Evolutionary conservation across 2,888 invertebrate species (phyloP).

Genomic region (Sesia bembeciformis): DNA sequence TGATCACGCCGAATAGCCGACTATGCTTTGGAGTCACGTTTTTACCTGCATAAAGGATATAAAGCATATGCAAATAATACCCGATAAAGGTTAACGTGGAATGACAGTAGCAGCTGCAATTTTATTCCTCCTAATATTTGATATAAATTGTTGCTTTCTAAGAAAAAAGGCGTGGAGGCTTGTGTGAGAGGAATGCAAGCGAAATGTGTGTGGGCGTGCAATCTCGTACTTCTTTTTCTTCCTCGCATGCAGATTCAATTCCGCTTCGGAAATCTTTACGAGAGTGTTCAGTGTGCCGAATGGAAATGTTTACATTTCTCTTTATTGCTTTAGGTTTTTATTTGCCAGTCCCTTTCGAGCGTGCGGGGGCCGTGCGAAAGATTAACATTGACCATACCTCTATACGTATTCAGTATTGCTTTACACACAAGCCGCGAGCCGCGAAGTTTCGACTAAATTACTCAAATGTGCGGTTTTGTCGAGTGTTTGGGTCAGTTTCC

Average conservation of each 20-base stretch:
- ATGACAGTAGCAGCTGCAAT: constrained; percentile 31
- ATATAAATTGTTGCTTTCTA: constrained; percentile 11
- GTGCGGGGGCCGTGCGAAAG: constrained; percentile 21
- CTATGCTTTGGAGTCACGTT: constrained; percentile 52
- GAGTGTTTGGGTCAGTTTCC: constrained; percentile 21
- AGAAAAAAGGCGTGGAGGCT: constrained; percentile 15
- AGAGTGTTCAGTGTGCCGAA: constrained; percentile 34
- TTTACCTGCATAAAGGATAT: constrained; percentile 36
- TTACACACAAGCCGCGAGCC: neutral
- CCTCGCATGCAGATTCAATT: constrained; percentile 42
- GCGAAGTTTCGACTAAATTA: constrained; percentile 17
- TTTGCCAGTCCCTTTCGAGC: constrained; percentile 19
- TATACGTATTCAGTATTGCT: neutral
- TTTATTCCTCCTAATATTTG: constrained; percentile 13
- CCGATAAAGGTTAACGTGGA: constrained; percentile 35
- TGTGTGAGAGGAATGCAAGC: constrained; percentile 28
- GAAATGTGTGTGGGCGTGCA: constrained; percentile 29
- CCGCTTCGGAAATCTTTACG: constrained; percentile 38
- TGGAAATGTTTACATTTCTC: constrained; percentile 38
- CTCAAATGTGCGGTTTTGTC: constrained; percentile 25
- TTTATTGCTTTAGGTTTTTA: constrained; percentile 24
- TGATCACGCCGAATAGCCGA: constrained; percentile 47
- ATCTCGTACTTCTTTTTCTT: constrained; percentile 23
- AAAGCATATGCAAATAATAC: constrained; percentile 48
- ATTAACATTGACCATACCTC: neutral